These are phyloP conservation scores for Nebria brevicollis DNA, from an alignment of 2,888 invertebrate species.

Conservation along the genomic window DNA sequence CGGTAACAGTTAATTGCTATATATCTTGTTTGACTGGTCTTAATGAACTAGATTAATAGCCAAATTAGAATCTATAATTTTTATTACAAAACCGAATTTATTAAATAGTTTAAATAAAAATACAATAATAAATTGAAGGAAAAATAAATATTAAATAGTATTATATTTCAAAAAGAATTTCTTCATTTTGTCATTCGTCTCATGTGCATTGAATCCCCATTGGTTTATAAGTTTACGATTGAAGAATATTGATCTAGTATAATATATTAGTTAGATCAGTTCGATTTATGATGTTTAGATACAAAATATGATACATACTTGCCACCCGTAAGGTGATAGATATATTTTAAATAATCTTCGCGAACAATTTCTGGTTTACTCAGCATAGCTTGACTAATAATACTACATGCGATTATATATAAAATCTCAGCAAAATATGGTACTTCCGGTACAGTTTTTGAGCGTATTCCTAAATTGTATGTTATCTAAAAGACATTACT, in stretches of 20 bases:
- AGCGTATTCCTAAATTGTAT: conserved; percentile 77
- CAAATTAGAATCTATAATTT: no score
- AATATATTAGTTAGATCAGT: not conserved
- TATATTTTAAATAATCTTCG: conserved; percentile 84
- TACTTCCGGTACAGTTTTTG: conserved; percentile 73
- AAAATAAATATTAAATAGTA: no score
- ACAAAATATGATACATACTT: conserved; percentile 61
- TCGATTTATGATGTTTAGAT: not conserved
- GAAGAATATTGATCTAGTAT: conserved; percentile 68
- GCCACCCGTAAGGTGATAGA: conserved; percentile 78
- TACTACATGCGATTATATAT: conserved; percentile 80
- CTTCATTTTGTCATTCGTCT: conserved; percentile 62
- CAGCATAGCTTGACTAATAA: conserved; percentile 81
- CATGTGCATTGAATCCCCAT: conserved; percentile 70
- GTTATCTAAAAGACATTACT: conserved; percentile 66
- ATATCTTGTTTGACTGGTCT: no score
- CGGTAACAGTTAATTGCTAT: no score
- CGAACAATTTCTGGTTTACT: conserved; percentile 82
- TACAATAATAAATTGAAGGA: no score
- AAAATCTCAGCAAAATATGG: conserved; percentile 76
- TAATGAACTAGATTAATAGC: no score
- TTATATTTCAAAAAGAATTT: conserved; percentile 54
- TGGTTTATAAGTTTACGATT: conserved; percentile 68
- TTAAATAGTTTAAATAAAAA: no score
- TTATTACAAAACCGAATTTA: no score